These are phyloP conservation scores for Dasyornis broadbenti DNA, from an alignment of 2,113 vertebrate genomes.

Conservation along the genomic window DNA sequence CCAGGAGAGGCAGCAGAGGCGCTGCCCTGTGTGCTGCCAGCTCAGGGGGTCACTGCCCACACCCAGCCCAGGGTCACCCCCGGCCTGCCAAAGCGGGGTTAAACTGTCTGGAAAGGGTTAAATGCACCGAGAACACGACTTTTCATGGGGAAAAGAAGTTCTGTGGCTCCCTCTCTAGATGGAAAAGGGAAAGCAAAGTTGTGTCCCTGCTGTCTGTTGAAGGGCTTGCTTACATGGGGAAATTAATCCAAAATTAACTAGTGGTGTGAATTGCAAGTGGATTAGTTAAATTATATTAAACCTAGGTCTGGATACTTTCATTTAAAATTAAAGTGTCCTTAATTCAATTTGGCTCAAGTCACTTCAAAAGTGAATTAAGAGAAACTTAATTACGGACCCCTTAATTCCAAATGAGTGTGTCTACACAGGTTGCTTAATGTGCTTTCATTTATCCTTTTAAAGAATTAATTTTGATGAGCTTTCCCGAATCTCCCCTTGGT, in stretches of 20 bases:
- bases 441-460: slow-evolving; percentile 31
- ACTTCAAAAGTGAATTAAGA: slow-evolving; percentile 56
- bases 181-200: background rate
- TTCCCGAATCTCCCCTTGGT: background rate
- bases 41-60: background rate
- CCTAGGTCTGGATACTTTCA: slow-evolving; percentile 32
- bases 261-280: slow-evolving; percentile 57
- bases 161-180: background rate
- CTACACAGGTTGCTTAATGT: slow-evolving; percentile 43
- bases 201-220: background rate
- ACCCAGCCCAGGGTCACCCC: background rate
- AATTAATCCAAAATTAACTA: slow-evolving; percentile 55
- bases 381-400: slow-evolving; percentile 38
- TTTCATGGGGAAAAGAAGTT: background rate
- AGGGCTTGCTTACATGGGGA: background rate
- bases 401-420: slow-evolving; percentile 51
- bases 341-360: slow-evolving; percentile 62
- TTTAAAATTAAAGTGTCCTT: slow-evolving; percentile 56
- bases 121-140: background rate
- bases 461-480: slow-evolving; percentile 54
- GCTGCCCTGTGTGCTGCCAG: background rate
- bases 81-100: background rate
- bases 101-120: background rate
- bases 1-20: background rate
- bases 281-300: slow-evolving; percentile 55